A percentile compares a stretch with the other conserved stretches of the same genome.
phyloP scores from a whole-genome alignment of 1,140 invertebrate species.

The Gonatopus flavifemur region DNA sequence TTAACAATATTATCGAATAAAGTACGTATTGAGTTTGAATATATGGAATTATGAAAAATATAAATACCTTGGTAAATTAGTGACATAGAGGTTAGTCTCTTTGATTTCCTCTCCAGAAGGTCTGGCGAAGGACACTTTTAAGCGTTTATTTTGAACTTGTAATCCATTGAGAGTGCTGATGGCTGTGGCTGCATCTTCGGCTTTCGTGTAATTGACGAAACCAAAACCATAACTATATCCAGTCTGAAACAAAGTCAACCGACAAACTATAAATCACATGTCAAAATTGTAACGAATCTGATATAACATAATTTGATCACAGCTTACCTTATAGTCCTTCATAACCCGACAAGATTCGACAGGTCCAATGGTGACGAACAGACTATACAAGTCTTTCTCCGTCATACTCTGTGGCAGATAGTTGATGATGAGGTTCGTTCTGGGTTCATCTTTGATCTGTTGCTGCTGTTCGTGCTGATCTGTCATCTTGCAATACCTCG shows the following conservation, averaged over 20 bases:
- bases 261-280: background rate
- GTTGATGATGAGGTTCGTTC: constrained; percentile 91
- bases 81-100: constrained; percentile 92
- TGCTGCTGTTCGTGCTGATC: constrained; percentile 35
- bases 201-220: constrained; percentile 88
- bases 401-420: constrained; percentile 92
- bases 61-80: constrained; percentile 78
- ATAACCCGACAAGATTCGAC: constrained; percentile 90
- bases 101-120: constrained; percentile 91
- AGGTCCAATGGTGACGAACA: constrained; percentile 85
- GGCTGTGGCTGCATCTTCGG: constrained; percentile 82
- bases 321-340: constrained; percentile 79
- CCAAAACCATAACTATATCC: constrained; percentile 96
- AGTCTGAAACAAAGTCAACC: constrained; percentile 61
- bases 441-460: constrained; percentile 43
- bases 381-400: constrained; percentile 84
- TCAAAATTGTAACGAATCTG: background rate
- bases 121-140: constrained; percentile 86
- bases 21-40: too few species aligned
- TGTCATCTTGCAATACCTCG: constrained; percentile 39
- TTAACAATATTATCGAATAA: too few species aligned
- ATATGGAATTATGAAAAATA: background rate
- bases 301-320: background rate
- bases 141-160: constrained; percentile 74
- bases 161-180: constrained; percentile 87